Evolutionary conservation across 2,113 vertebrate genomes (phyloP).

Genomic region (Mirounga angustirostris): DNA sequence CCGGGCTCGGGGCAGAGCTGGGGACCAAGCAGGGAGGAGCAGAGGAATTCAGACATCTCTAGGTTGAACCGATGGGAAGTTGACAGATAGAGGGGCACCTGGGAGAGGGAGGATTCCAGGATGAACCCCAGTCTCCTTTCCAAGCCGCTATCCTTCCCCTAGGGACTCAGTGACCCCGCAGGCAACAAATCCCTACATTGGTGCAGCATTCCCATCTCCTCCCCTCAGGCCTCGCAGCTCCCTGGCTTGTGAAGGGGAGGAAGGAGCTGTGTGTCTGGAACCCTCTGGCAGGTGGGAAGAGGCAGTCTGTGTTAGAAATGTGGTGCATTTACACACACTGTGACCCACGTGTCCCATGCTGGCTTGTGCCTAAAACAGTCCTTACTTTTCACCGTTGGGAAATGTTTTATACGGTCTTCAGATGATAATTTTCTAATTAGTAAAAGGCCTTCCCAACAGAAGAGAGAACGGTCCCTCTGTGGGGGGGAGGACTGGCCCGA

Average conservation of each 20-base stretch:
- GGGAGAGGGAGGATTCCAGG: background rate
- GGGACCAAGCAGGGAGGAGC: background rate
- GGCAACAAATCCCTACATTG: background rate
- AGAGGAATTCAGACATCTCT: background rate
- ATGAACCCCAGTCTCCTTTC: background rate
- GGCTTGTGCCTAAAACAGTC: background rate
- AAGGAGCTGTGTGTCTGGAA: background rate
- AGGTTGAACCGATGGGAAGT: background rate
- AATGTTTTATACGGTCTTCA: background rate
- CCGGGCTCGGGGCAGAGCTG: background rate
- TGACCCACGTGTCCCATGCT: background rate
- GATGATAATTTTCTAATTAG: background rate
- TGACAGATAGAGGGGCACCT: background rate
- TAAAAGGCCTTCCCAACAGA: background rate
- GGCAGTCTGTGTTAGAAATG: background rate
- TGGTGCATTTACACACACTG: accelerated
- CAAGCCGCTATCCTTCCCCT: background rate
- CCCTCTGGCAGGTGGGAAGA: background rate
- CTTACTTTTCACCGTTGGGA: background rate
- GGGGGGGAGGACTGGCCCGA: background rate
- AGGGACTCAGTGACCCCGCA: background rate
- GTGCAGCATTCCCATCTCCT: accelerated
- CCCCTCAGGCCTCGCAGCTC: background rate
- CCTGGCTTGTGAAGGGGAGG: background rate
- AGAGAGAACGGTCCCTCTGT: background rate